A percentile compares a stretch with the other conserved stretches of the same genome.
Conservation (phyloP, 23 tunicate species). For the Oikopleura vanhoeffeni region DNA sequence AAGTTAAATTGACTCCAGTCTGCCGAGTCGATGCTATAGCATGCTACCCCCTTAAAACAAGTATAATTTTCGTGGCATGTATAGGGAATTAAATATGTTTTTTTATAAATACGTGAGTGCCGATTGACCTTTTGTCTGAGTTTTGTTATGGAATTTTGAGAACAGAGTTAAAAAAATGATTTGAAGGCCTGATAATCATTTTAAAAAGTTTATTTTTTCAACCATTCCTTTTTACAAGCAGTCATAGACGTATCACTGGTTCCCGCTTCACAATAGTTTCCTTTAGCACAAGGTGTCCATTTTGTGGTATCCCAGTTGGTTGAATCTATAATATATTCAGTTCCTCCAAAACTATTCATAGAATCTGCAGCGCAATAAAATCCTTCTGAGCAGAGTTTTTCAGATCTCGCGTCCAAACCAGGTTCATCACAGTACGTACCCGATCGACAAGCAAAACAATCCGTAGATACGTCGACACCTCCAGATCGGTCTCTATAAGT, state of each 20-base stretch:
- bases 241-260: slow-evolving; percentile 18
- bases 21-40: too few species aligned
- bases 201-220: too few species aligned
- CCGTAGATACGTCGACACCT: neutral
- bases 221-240: slow-evolving; percentile 30
- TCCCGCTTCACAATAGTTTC: slow-evolving; percentile 54
- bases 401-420: slow-evolving; percentile 21
- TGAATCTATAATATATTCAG: slow-evolving; percentile 9
- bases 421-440: slow-evolving; percentile 52
- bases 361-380: slow-evolving; percentile 43
- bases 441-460: slow-evolving; percentile 41
- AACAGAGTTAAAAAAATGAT: too few species aligned
- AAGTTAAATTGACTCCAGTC: too few species aligned
- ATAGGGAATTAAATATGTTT: too few species aligned
- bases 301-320: slow-evolving; percentile 28
- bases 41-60: too few species aligned
- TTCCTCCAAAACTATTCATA: slow-evolving; percentile 20
- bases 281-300: slow-evolving; percentile 44
- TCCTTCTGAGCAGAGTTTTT: slow-evolving; percentile 58
- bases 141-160: too few species aligned
- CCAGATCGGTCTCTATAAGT: slow-evolving; percentile 31
- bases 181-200: too few species aligned
- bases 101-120: too few species aligned
- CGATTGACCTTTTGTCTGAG: too few species aligned
- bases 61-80: too few species aligned